These are phyloP conservation scores for Sebastes schlegelii DNA, from an alignment of 2,113 vertebrate species.

Conservation along the genomic window DNA sequence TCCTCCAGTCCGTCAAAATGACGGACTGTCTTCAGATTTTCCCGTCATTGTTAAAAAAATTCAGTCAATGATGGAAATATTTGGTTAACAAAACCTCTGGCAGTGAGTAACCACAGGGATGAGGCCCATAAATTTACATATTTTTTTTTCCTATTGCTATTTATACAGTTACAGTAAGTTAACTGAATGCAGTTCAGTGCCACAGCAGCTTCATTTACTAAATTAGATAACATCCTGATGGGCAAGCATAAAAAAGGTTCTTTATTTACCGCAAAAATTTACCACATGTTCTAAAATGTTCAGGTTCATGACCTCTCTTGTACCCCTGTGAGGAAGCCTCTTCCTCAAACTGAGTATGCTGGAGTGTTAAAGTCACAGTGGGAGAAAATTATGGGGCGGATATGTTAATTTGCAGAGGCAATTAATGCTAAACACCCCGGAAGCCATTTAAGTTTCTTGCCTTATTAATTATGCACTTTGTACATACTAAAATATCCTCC, in stretches of 20 bases:
- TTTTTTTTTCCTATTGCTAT: not conserved
- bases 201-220: conserved; percentile 7
- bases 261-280: not conserved
- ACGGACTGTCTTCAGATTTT: too few relatives aligned
- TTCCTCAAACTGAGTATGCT: conserved; percentile 17
- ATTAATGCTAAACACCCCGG: conserved; percentile 79
- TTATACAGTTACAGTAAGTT: not conserved
- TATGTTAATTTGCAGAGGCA: conserved; percentile 82
- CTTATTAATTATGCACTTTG: conserved; percentile 86
- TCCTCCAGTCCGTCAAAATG: too few relatives aligned
- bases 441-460: conserved; percentile 83
- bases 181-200: not conserved
- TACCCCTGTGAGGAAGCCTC: conserved; percentile 34
- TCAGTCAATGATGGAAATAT: too few relatives aligned
- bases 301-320: conserved; percentile 48
- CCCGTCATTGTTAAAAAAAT: too few relatives aligned
- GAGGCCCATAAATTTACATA: not conserved
- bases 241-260: not conserved
- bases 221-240: not conserved
- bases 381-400: conserved; percentile 68
- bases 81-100: too few relatives aligned
- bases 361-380: conserved; percentile 62
- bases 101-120: not conserved
- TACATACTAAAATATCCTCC: conserved; percentile 83
- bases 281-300: not conserved